These are phyloP conservation scores for Xylocopa sonorina DNA, from an alignment of 1,140 invertebrate genomes.

Conservation along the genomic window DNA sequence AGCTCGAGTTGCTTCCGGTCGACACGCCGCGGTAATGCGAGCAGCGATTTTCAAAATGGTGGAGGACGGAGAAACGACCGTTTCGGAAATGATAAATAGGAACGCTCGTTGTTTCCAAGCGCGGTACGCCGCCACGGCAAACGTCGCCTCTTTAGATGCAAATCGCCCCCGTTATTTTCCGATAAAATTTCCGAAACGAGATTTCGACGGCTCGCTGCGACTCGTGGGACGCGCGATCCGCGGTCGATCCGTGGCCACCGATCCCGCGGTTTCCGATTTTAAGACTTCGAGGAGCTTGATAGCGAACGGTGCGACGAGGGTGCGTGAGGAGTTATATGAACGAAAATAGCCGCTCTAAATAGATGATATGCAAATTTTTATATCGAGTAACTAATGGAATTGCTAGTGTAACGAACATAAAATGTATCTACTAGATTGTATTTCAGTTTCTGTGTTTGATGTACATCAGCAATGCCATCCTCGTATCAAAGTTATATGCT, in stretches of 20 bases:
- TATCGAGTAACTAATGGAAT: too few species aligned
- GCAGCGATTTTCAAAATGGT: slow-evolving; percentile 63
- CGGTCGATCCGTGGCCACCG: too few species aligned
- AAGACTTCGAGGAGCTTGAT: too few species aligned
- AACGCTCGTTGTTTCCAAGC: slow-evolving; percentile 28
- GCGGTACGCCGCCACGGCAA: slow-evolving; percentile 6
- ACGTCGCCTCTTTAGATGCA: slow-evolving; percentile 22
- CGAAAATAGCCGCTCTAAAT: too few species aligned
- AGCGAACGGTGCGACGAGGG: too few species aligned
- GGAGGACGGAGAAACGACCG: slow-evolving; percentile 45
- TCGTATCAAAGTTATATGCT: neutral
- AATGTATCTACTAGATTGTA: too few species aligned
- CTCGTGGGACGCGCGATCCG: too few species aligned
- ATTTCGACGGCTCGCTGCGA: too few species aligned
- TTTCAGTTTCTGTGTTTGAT: neutral
- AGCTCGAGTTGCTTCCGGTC: slow-evolving; percentile 58
- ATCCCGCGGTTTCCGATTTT: too few species aligned
- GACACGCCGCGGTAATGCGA: slow-evolving; percentile 50
- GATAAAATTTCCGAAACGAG: neutral
- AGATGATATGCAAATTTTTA: too few species aligned
- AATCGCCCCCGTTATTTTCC: slow-evolving; percentile 14
- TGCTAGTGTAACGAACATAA: too few species aligned
- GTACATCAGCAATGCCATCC: neutral
- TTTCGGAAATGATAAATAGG: slow-evolving; percentile 52
- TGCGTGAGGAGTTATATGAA: too few species aligned